Percentiles rank a stretch among this genome's conserved stretches.
These are phyloP conservation scores for Halichondria panicea DNA, from an alignment of 37 sponge, comb jelly and placozoan species.

Conservation along the genomic window DNA sequence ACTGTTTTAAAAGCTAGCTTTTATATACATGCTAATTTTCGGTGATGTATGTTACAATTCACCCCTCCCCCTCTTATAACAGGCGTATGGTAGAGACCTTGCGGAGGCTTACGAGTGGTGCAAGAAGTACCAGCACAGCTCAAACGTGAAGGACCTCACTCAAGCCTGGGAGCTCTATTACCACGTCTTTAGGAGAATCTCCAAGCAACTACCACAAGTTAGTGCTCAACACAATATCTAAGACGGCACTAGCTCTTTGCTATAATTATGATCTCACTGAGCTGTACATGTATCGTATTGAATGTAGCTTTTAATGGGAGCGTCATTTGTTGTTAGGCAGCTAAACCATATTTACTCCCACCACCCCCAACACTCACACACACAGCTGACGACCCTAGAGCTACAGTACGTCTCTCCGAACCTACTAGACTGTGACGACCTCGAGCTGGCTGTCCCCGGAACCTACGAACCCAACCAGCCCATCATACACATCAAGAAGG, in stretches of 20 bases:
- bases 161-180: constrained; percentile 98
- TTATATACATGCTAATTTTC: too few species aligned
- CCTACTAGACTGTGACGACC: constrained; percentile 76
- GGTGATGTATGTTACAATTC: too few species aligned
- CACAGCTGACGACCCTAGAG: constrained; percentile 84
- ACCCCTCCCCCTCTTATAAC: background rate
- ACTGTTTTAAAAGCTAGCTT: background rate
- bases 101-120: constrained; percentile 98
- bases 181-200: constrained; percentile 94
- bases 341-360: background rate
- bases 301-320: too few species aligned
- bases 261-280: background rate
- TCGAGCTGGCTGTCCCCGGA: constrained; percentile 95
- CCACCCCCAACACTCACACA: too few species aligned
- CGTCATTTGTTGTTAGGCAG: background rate
- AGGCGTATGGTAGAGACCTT: constrained; percentile 96
- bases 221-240: background rate
- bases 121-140: constrained; percentile 75
- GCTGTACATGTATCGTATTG: background rate
- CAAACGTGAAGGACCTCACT: constrained; percentile 83
- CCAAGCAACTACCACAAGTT: constrained; percentile 95
- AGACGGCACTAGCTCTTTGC: background rate
- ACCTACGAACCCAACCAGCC: constrained; percentile 90
- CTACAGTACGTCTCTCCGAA: constrained; percentile 96
- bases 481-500: constrained; percentile 83